Conservation (phyloP, 1,140 invertebrate genomes). For the Lasaia peninsularis region DNA sequence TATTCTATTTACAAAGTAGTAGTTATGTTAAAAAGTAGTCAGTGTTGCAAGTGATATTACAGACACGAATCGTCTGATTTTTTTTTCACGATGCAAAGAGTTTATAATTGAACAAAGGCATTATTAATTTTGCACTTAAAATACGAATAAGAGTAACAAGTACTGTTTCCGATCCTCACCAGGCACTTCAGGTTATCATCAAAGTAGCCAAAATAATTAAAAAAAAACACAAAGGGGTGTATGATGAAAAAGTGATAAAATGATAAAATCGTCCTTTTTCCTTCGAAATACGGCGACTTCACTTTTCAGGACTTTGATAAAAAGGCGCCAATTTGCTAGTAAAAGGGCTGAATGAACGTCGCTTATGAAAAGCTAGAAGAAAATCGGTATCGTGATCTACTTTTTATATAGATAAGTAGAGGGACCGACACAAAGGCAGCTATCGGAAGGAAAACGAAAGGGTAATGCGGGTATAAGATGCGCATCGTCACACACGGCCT, state of each 20-base stretch:
- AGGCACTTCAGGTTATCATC: background rate
- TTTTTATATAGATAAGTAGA: constrained; percentile 58
- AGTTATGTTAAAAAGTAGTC: too few species aligned
- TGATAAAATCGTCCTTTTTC: constrained; percentile 17
- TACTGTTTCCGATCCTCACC: too few species aligned
- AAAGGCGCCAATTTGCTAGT: constrained; percentile 36
- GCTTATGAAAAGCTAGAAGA: constrained; percentile 47
- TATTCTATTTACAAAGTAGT: too few species aligned
- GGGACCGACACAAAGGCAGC: constrained; percentile 62
- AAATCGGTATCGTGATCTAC: constrained; percentile 64
- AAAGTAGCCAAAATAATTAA: background rate
- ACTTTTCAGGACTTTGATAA: too few species aligned
- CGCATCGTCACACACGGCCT: constrained; percentile 74
- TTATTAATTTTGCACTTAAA: too few species aligned
- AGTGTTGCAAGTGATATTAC: too few species aligned
- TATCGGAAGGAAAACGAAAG: constrained; percentile 75
- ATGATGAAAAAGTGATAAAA: constrained; percentile 2
- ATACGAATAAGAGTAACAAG: too few species aligned
- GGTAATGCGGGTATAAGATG: constrained; percentile 75
- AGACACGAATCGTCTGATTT: too few species aligned
- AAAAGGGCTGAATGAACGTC: constrained; percentile 35
- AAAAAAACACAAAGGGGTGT: background rate
- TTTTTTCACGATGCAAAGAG: too few species aligned
- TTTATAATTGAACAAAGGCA: too few species aligned
- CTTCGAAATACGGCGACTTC: constrained; percentile 1